A percentile compares a stretch with the other conserved stretches of the same genome.
Evolutionary conservation across 2,888 invertebrate genomes (phyloP).

Genomic region (Leucophora obtusa): DNA sequence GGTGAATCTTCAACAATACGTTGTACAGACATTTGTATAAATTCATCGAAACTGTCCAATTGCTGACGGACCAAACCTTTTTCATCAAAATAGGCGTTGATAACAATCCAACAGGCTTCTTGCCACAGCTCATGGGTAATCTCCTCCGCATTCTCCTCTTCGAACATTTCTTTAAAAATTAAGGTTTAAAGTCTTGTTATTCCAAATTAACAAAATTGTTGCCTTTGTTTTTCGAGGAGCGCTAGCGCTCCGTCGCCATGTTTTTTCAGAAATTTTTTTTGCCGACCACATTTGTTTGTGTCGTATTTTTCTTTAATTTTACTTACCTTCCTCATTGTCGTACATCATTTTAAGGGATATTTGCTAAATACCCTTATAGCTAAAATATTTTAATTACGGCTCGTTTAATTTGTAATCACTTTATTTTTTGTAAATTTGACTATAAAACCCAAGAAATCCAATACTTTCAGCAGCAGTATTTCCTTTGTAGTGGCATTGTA

Average conservation of each 20-base stretch:
- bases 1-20: slow-evolving; percentile 99
- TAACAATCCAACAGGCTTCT: slow-evolving; percentile 99
- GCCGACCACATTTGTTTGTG: slow-evolving; percentile 27
- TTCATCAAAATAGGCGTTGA: slow-evolving; percentile 99
- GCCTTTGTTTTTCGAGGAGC: slow-evolving; percentile 33
- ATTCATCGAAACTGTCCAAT: slow-evolving; percentile 99
- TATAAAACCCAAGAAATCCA: slow-evolving; percentile 15
- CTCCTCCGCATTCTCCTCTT: slow-evolving; percentile 95
- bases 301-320: slow-evolving; percentile 14
- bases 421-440: slow-evolving; percentile 33
- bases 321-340: slow-evolving; percentile 77
- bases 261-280: slow-evolving; percentile 60
- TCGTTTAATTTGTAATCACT: slow-evolving; percentile 1
- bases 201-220: slow-evolving; percentile 14
- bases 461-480: slow-evolving; percentile 3
- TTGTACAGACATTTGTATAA: slow-evolving; percentile 99
- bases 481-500: background rate
- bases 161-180: slow-evolving; percentile 80
- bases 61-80: slow-evolving; percentile 99
- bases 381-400: slow-evolving; percentile 7
- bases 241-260: slow-evolving; percentile 67
- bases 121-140: slow-evolving; percentile 99
- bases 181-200: background rate
- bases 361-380: slow-evolving; percentile 56
- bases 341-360: slow-evolving; percentile 72